Evolutionary conservation across 2,888 invertebrate genomes (phyloP), one percentile per base, ranked within the genome.

Genomic region (Sarcophaga carnaria): DNA sequence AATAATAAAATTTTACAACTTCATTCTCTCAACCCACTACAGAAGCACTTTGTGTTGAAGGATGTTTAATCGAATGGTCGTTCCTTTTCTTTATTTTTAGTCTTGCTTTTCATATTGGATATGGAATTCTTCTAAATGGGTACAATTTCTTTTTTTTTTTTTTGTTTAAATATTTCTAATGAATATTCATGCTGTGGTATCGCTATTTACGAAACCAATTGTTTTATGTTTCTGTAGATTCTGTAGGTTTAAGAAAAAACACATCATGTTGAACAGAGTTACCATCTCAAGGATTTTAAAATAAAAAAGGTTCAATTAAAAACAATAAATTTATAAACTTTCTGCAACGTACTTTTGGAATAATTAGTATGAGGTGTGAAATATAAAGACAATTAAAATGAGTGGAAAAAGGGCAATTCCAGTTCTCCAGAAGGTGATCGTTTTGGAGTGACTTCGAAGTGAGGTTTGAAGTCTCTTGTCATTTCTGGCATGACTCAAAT

Each of bases 101-200:
- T 17, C 5, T 54, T 54, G 54, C 17, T 54, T 12, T 54, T 54
- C 14, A 14, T 1, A 17, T 64, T 80, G 49, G 27, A 75, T 37
- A 47, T 63, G 25, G 25, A 12, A 64, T 76, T 20, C 37, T 22
- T 76, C 20, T 64, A 22, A 49, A 49, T 49, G n/a, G 25, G 14
- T 66, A 25, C 54, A 54, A 54, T 54, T 54, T 54, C 17, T 54
- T 54, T 54, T 17, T 49, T 54, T 54, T 54, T 54, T 17, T 49
- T 14, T 62, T 62, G 10, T 47, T 66, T 59, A 60, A 80, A 60
- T 66, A 80, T 74, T 47, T 67, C 60, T 27, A 80, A 80, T 80
- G 80, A 80, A 80, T 80, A 80, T 80, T 80, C 80, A 80, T 74
- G 80, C 80, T 80, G 74, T 80, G 72, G 47, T 59, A 60, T 47